Evolutionary conservation across 2,797 vertebrate genomes (phyloP), one percentile per base, ranked within the genome.

Genomic region (Neoniphon sammara): DNA sequence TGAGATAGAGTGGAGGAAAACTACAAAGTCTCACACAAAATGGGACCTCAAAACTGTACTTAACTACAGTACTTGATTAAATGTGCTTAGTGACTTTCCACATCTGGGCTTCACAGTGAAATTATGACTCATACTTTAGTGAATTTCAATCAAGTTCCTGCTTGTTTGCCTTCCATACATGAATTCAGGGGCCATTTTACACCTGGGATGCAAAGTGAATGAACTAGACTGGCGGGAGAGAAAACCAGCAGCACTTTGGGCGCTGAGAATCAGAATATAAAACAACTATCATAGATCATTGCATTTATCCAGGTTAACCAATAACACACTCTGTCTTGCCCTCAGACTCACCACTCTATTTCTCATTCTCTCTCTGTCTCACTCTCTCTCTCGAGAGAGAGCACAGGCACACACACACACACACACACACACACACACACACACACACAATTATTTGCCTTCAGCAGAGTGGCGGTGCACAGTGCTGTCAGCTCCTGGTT

Each of bases 401-500:
- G 15, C 4, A 59, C 21, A 25, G 11, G 46, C 59, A 61, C 59
- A 61, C 21, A 46, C 47, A 46, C 39, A 61, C 58, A 61, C 23
- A 11, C 15, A 50, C 44, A 50, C 46, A 50, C 30, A 53, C 30
- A 50, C 62, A 64, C 27, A 21, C 27, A 50, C 27, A 21, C 62
- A 58, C 44, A 62, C 52, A 62, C 56, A 75, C 50, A 23, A 39
- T 49, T 78, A 39, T 46, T 85, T 85, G 86, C 87, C 88, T 91
- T 90, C 58, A 44, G 68, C 12, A 47, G 70, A 53, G 53, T 15
- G 44, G 23, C 15, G 53, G 46, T 60, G 61, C 71, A 11, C 55
- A 6, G 46, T 57, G 77, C 57, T 80, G 84, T 78, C 50, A 30
- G 74, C 30, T 75, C 90, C 82, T 90, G 91, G 75, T 86, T 34